Percentiles rank a stretch among this genome's conserved stretches.
Conservation (phyloP, 2,888 invertebrate species). For the Pseudococcus longispinus region DNA sequence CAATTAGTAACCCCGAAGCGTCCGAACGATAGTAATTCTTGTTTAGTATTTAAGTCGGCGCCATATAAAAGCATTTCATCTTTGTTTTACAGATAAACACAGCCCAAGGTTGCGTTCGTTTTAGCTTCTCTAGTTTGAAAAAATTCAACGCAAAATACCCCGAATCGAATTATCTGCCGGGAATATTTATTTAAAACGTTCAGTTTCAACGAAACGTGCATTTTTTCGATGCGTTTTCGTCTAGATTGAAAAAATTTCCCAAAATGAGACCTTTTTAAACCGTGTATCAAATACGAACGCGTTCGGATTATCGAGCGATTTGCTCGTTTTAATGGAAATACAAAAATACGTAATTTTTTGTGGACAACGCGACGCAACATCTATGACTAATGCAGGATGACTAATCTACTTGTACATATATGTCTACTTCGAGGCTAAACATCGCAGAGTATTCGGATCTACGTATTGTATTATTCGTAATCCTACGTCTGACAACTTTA, state of each 20-base stretch:
- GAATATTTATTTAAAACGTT: neutral
- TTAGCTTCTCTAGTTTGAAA: neutral
- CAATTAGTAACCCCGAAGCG: constrained; percentile 40
- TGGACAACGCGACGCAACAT: neutral
- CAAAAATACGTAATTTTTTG: neutral
- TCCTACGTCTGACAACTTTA: neutral
- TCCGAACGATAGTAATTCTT: constrained; percentile 23
- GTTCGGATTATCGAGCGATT: no score
- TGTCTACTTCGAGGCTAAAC: neutral
- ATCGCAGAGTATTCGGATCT: neutral
- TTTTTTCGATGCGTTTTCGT: no score
- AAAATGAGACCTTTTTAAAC: no score
- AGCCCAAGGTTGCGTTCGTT: neutral
- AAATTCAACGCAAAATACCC: neutral
- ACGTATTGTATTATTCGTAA: neutral
- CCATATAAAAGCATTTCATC: constrained; percentile 37
- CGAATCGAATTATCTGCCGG: neutral
- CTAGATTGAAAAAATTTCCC: no score
- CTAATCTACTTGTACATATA: neutral
- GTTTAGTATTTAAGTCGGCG: constrained; percentile 36
- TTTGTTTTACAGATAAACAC: neutral
- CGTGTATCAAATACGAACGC: no score
- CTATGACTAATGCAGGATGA: neutral
- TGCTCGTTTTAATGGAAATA: neutral
- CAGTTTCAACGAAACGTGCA: neutral